Conservation (phyloP, 2,113 vertebrate genomes). For the Cyphomyrus plagiostoma region DNA sequence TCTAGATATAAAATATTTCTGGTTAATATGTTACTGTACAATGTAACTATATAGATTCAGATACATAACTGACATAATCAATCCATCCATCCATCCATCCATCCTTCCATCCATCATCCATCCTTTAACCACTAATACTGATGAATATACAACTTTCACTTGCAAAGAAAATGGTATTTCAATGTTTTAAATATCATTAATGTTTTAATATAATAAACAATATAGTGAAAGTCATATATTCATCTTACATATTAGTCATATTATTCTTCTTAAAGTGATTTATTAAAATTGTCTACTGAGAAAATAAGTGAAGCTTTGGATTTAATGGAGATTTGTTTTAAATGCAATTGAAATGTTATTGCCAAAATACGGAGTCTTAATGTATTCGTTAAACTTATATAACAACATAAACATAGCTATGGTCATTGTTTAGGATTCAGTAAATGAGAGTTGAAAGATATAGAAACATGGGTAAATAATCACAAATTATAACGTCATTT, state of each 20-base stretch:
- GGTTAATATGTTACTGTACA: not conserved
- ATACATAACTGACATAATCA: not conserved
- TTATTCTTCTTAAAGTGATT: not conserved
- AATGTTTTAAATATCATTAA: not conserved
- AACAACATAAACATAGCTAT: not conserved
- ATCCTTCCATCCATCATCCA: not conserved
- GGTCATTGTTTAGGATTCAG: not conserved
- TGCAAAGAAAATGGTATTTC: not conserved
- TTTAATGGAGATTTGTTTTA: not conserved
- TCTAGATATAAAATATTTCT: not conserved
- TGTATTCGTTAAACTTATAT: not conserved
- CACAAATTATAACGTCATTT: not conserved
- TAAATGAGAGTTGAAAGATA: not conserved
- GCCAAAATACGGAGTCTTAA: not conserved
- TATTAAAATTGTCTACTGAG: not conserved
- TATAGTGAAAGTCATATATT: not conserved
- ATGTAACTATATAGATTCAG: not conserved
- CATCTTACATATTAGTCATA: not conserved
- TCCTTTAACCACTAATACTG: not conserved
- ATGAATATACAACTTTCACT: not conserved
- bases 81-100: not conserved
- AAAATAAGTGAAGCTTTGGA: not conserved
- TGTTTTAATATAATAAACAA: not conserved
- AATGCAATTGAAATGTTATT: not conserved
- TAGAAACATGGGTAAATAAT: slow-evolving; percentile 1